Percentiles rank a stretch among this genome's conserved stretches.
Evolutionary conservation across 2,797 vertebrate species (phyloP).

Genomic region (Anniella stebbinsi): DNA sequence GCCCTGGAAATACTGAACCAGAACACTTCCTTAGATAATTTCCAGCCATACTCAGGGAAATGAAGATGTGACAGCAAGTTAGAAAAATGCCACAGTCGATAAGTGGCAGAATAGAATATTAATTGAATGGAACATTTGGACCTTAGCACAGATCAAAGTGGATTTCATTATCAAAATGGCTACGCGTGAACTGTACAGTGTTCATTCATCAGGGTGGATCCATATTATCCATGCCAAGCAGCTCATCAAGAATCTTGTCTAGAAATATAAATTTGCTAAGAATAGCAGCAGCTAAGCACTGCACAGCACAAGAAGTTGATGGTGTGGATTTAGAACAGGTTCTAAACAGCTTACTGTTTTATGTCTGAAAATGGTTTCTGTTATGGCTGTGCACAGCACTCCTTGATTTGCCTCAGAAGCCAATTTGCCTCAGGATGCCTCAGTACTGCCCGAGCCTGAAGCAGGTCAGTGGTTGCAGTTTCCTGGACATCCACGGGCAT

Average conservation of each 20-base stretch:
- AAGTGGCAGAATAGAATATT: conserved; percentile 7
- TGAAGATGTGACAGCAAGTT: background rate
- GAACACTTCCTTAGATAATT: background rate
- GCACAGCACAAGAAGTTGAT: background rate
- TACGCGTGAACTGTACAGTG: background rate
- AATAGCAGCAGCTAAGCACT: background rate
- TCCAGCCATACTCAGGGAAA: background rate
- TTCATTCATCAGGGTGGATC: conserved; percentile 4
- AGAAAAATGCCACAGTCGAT: background rate
- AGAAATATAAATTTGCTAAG: conserved; percentile 7
- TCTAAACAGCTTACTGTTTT: background rate
- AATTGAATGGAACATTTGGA: conserved; percentile 40
- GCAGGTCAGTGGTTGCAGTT: too few species aligned
- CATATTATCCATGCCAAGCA: background rate
- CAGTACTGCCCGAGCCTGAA: too few species aligned
- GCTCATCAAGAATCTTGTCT: conserved; percentile 13
- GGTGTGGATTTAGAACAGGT: background rate
- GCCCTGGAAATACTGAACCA: background rate
- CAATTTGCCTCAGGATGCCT: too few species aligned
- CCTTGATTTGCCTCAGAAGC: too few species aligned
- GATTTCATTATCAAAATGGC: conserved; percentile 32
- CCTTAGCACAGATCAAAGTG: background rate
- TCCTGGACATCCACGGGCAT: too few species aligned
- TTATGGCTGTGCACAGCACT: too few species aligned
- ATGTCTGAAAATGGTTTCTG: background rate